A percentile compares a stretch with the other conserved stretches of the same genome.
Conservation (phyloP, 2,797 vertebrate genomes). For the Neosilurus mollespiculum region DNA sequence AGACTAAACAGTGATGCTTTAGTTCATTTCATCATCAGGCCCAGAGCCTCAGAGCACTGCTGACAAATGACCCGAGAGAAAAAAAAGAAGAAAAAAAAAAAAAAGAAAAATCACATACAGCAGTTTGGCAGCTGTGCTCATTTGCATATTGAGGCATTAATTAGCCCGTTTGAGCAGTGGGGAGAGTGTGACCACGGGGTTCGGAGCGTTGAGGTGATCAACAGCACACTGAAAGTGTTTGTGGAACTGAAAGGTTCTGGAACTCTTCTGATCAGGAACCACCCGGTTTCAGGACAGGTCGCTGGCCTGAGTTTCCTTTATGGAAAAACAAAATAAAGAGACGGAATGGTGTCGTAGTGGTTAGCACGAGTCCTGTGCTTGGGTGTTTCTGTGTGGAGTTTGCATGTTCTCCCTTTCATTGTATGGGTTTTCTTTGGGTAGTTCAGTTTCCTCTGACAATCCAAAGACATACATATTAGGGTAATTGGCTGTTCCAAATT, state of each 20-base stretch:
- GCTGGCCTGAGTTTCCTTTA: not conserved
- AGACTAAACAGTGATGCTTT: constrained; percentile 35
- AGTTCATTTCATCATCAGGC: constrained; percentile 52
- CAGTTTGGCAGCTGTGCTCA: constrained; percentile 88
- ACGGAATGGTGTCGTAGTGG: too few relatives aligned
- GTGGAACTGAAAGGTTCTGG: not conserved
- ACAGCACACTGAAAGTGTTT: not conserved
- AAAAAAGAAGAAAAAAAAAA: constrained; percentile 47
- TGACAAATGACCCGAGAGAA: constrained; percentile 67
- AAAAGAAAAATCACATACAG: constrained; percentile 65
- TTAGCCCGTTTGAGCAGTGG: constrained; percentile 87
- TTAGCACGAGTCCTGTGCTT: too few relatives aligned
- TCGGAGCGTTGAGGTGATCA: constrained; percentile 61
- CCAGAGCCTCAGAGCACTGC: constrained; percentile 60
- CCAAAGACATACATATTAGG: too few relatives aligned
- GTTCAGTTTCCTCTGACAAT: too few relatives aligned
- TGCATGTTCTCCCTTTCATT: too few relatives aligned
- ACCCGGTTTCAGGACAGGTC: not conserved
- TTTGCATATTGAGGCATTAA: constrained; percentile 96
- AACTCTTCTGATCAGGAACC: too few relatives aligned
- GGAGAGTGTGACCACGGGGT: constrained; percentile 80
- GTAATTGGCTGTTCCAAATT: too few relatives aligned
- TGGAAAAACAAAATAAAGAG: not conserved
- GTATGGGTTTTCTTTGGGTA: too few relatives aligned
- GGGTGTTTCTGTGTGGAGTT: too few relatives aligned